Evolutionary conservation across 1,140 invertebrate genomes (phyloP), one percentile per base, ranked within the genome.

Genomic region (Ephestia elutella): DNA sequence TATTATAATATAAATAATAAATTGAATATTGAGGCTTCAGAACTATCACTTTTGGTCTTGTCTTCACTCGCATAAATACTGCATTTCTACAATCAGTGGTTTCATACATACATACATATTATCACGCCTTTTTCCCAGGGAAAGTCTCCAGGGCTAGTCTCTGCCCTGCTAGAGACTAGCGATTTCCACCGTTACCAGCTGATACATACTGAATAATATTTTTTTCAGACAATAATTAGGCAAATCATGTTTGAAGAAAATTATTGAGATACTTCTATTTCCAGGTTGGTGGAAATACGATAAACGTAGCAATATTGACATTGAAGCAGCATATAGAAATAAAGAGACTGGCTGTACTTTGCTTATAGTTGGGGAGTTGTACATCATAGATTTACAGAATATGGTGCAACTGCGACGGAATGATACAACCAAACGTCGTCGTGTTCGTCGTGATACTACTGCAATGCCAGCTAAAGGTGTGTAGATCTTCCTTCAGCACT

Each of bases 281-380:
- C 54, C 75, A 97, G 97, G 98, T 68, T 99, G 98, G 98, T 99
- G 98, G 98, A 96, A 97, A 84, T 99, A 98, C 89, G 97, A 99
- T 87, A 93, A 95, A 75, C 90, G 97, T 60, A 97, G 96, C 63
- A 96, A 94, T 84, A 89, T 90, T 68, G 97, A 99, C 86, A 89
- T 99, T 61, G 97, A 99, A 91, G 89, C 89, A 44, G 92, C 94
- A 10, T 96, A 92, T 75, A 94, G 93, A 75, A 90, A 91, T 59
- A 94, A 93, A 19, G 92, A 93, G 66, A 90, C 92, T 60, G 92
- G 91, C 17, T 96, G 95, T 84, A 95, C 97, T 78, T 89, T 99
- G 7, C 88, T 98, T 13, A 95, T 99, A 49, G 97, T 97, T 67
- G 97, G 97, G 49, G 96, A 96, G 78, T 88, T 98, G 8, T 99